Conservation (phyloP, 2,797 vertebrate species). For the Argyrosomus regius region DNA sequence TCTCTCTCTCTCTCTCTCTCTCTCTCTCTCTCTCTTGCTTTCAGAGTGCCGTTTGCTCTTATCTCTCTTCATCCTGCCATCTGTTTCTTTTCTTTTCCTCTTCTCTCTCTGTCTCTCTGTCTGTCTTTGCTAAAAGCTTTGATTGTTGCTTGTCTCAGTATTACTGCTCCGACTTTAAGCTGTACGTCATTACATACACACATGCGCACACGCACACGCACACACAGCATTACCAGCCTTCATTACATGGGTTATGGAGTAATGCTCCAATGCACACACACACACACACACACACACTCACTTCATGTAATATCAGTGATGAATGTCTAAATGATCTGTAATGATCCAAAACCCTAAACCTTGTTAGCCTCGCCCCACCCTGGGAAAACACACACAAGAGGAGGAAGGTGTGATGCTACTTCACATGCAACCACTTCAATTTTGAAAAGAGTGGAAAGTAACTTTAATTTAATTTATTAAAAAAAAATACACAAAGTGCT, state of each 20-base stretch:
- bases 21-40: slow-evolving; percentile 28
- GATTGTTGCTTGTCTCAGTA: slow-evolving; percentile 39
- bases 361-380: slow-evolving; percentile 41
- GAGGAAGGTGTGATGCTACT: background rate
- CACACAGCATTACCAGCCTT: slow-evolving; percentile 20
- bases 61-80: slow-evolving; percentile 19
- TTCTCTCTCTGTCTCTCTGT: slow-evolving; percentile 33
- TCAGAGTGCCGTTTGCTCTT: slow-evolving; percentile 3
- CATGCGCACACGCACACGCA: slow-evolving; percentile 12
- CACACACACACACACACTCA: slow-evolving; percentile 6
- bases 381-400: slow-evolving; percentile 3
- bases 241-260: slow-evolving; percentile 33
- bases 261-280: slow-evolving; percentile 8
- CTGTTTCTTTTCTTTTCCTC: background rate
- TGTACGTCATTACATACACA: slow-evolving; percentile 40
- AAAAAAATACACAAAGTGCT: background rate
- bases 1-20: slow-evolving; percentile 23
- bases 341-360: slow-evolving; percentile 71
- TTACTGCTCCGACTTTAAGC: slow-evolving; percentile 30
- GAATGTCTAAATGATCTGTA: slow-evolving; percentile 88
- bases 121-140: slow-evolving; percentile 57
- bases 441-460: slow-evolving; percentile 2
- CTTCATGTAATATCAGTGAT: slow-evolving; percentile 75
- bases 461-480: background rate
- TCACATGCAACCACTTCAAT: background rate